Conservation (phyloP, 2,888 invertebrate species). For the Eumacrocentrus americanus region DNA sequence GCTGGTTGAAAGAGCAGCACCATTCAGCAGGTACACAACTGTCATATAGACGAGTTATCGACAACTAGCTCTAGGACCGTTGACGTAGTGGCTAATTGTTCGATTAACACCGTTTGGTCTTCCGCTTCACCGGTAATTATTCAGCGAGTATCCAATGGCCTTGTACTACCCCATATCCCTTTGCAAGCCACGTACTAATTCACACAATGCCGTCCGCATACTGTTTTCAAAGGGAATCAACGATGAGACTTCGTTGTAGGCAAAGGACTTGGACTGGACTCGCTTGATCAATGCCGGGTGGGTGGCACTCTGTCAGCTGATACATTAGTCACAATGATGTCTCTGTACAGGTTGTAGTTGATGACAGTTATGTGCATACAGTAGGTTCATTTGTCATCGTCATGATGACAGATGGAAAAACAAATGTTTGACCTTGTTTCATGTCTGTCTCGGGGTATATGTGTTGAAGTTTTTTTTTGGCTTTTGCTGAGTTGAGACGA, state of each 20-base stretch:
- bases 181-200: conserved; percentile 19
- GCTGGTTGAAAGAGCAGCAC: no score
- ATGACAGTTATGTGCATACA: no score
- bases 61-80: conserved; percentile 25
- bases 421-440: conserved; percentile 20
- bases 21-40: no score
- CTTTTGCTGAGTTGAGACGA: conserved; percentile 16
- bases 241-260: conserved; percentile 24
- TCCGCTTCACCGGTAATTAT: conserved; percentile 48
- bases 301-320: no score
- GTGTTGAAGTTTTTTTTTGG: conserved; percentile 19
- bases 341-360: neutral
- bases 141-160: conserved; percentile 41
- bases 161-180: conserved; percentile 10
- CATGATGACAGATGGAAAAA: neutral
- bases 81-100: conserved; percentile 49
- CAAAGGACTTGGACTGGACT: conserved; percentile 23
- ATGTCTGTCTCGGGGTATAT: neutral
- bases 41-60: conserved; percentile 8
- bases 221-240: conserved; percentile 35
- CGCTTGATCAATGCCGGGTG: conserved; percentile 27
- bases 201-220: conserved; percentile 15
- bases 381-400: neutral
- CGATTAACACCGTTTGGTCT: conserved; percentile 43
- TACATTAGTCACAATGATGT: no score